These are phyloP conservation scores for Melanogrammus aeglefinus DNA, from an alignment of 2,797 vertebrate genomes.

Conservation along the genomic window DNA sequence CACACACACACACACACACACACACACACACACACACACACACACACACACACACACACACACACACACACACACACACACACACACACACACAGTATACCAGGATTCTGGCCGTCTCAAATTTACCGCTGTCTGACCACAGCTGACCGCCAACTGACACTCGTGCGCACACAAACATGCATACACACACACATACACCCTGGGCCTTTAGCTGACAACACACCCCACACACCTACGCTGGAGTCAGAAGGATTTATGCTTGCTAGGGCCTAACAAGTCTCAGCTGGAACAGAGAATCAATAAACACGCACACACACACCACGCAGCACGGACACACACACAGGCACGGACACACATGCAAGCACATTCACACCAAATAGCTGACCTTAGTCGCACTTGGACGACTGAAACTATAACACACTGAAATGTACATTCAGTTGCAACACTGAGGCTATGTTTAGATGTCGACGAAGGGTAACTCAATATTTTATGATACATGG, in stretches of 20 bases:
- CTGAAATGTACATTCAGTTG: neutral
- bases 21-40: neutral
- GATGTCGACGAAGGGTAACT: neutral
- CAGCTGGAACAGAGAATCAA: constrained; percentile 3
- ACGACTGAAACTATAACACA: neutral
- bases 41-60: neutral
- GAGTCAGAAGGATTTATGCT: constrained; percentile 32
- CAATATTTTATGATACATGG: neutral
- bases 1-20: no score
- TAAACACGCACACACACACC: constrained; percentile 9
- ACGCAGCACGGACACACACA: neutral
- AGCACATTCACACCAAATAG: constrained; percentile 9
- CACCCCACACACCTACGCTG: constrained; percentile 16
- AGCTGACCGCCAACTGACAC: constrained; percentile 1
- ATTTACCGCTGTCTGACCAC: constrained; percentile 6
- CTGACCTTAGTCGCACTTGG: neutral
- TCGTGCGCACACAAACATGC: constrained; percentile 10
- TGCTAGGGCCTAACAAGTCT: constrained; percentile 28
- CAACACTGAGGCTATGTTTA: neutral
- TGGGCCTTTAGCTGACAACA: constrained; percentile 14
- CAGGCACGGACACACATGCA: neutral
- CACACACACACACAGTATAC: neutral
- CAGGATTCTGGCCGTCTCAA: no score
- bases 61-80: neutral
- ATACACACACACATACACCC: constrained; percentile 9